Conservation (phyloP, 2,113 vertebrate genomes). For the Illadopsis cleaveri region DNA sequence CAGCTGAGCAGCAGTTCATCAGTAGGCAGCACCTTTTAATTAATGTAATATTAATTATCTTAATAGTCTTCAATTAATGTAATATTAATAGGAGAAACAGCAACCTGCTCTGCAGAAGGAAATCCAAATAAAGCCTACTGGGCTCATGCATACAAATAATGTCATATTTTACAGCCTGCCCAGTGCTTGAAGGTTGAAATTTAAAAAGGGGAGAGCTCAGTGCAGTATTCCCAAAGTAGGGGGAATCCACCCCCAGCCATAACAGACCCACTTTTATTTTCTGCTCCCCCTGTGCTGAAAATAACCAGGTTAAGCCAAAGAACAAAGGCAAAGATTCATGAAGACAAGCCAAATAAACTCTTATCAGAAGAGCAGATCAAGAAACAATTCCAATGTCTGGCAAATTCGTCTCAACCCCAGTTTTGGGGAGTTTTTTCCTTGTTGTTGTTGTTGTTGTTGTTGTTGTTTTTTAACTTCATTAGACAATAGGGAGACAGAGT, state of each 20-base stretch:
- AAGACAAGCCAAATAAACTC: neutral
- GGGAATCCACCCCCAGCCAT: neutral
- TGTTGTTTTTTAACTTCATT: neutral
- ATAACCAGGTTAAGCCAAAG: neutral
- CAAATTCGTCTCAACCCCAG: neutral
- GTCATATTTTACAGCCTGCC: neutral
- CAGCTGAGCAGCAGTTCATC: neutral
- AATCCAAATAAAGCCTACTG: neutral
- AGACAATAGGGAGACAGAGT: neutral
- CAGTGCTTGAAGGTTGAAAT: neutral
- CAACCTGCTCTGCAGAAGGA: neutral
- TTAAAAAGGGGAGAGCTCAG: neutral
- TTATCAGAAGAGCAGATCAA: neutral
- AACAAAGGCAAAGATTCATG: neutral
- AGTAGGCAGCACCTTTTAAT: neutral
- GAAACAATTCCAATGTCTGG: neutral
- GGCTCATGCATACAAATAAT: neutral
- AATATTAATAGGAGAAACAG: neutral
- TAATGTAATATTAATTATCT: neutral
- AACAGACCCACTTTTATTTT: neutral
- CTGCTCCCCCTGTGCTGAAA: neutral
- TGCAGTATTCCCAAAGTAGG: neutral
- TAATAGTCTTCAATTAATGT: neutral
- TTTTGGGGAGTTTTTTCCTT: neutral
- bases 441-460: too few relatives aligned